Conservation (phyloP, 2,113 vertebrate species). For the Chloropsis hardwickii region DNA sequence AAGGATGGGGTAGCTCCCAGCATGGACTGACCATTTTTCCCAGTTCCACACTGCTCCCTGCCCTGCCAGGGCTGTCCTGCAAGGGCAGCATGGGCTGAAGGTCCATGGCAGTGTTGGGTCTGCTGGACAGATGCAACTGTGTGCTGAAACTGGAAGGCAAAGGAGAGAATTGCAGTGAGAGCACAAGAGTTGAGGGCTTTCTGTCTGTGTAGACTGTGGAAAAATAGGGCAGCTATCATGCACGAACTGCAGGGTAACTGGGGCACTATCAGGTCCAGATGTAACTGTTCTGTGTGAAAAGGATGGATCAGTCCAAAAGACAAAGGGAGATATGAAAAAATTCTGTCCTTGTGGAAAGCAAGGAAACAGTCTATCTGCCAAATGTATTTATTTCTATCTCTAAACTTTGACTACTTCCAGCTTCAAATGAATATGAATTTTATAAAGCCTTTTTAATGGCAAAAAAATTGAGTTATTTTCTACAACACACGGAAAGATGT, state of each 20-base stretch:
- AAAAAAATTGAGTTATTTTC: background rate
- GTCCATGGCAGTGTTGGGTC: background rate
- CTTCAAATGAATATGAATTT: background rate
- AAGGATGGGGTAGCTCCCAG: background rate
- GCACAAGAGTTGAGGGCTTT: background rate
- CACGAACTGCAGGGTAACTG: rapidly evolving
- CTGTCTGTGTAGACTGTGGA: background rate
- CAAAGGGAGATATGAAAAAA: background rate
- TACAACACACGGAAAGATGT: background rate
- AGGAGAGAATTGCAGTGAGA: background rate
- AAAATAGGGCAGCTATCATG: background rate
- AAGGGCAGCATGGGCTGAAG: background rate
- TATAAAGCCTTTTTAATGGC: background rate
- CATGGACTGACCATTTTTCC: background rate
- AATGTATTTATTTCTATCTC: background rate
- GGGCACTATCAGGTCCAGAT: background rate
- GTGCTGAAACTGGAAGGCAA: background rate
- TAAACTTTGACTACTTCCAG: background rate
- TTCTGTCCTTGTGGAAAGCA: background rate
- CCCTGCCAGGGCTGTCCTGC: background rate
- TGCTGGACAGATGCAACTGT: background rate
- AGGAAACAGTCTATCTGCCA: background rate
- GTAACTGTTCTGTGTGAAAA: background rate
- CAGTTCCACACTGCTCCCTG: rapidly evolving
- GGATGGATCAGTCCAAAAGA: background rate